phyloP scores from a whole-genome alignment of 2,888 invertebrate species.

The Ganaspis brasiliensis region DNA sequence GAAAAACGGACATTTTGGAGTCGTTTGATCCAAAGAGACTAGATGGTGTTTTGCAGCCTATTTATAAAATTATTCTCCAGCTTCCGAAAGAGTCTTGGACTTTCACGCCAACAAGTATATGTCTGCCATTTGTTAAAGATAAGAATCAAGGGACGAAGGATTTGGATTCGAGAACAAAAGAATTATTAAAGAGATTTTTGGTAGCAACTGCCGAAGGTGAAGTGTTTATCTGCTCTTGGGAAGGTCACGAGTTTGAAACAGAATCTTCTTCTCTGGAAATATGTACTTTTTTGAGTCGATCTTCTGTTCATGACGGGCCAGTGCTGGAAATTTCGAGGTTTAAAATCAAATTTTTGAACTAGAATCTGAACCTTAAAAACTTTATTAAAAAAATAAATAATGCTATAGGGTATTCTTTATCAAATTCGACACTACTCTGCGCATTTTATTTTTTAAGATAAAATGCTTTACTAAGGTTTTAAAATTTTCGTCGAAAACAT shows the following conservation, averaged over 20 bases:
- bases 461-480: too few species aligned
- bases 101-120: conserved; percentile 51
- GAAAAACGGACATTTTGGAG: conserved; percentile 5
- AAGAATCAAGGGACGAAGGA: conserved; percentile 45
- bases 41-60: conserved; percentile 56
- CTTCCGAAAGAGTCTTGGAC: conserved; percentile 31
- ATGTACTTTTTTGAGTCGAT: conserved; percentile 71
- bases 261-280: conserved; percentile 83
- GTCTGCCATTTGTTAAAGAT: conserved; percentile 56
- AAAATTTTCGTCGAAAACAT: too few species aligned
- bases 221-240: conserved; percentile 82
- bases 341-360: conserved; percentile 70
- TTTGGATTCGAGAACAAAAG: conserved; percentile 14
- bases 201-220: conserved; percentile 73
- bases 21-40: conserved; percentile 9
- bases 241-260: conserved; percentile 85
- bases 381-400: too few species aligned
- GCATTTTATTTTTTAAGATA: too few species aligned
- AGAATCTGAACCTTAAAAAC: too few species aligned
- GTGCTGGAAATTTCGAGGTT: conserved; percentile 84
- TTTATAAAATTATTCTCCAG: conserved; percentile 56
- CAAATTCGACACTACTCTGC: too few species aligned
- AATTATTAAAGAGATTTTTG: conserved; percentile 46
- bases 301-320: conserved; percentile 87
- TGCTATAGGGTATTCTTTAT: too few species aligned